Base-by-base conservation (phyloP, 2,888 invertebrate species). In the Tenthredo notha region DNA sequence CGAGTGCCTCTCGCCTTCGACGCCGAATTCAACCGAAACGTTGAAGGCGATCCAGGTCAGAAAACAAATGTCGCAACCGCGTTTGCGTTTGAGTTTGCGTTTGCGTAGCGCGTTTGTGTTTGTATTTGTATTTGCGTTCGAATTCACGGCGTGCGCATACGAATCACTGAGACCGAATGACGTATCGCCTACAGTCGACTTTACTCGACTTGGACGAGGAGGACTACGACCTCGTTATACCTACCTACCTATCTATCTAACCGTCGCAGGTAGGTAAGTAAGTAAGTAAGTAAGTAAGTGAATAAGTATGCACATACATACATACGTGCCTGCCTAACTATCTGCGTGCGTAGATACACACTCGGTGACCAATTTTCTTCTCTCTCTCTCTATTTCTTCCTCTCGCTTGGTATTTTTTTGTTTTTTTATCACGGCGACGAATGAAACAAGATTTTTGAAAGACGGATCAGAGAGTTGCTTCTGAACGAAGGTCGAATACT, bases 51-150 rank as follows among this genome's bases (percentile, higher is more conserved):
- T 91, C 88, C 90, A 91, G 91, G 91, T 91, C 91, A 90, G 89
- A 90, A 91, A 91, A 91, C 91, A 91, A 91, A 90, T 91, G 91
- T 91, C 90, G 91, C 90, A 91, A 91, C 9, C 58, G 40, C 40
- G 5, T 80, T 80, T n/a, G 21, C 29, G 61, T 37, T 37, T 40
- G 37, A 15, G 29, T 80, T 29, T 1, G 6, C n/a, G 2, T 33
- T 33, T 2, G 29, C 29, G 12, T 25, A n/a, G 33, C 6, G 15
- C 29, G 15, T 54, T 9, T n/a, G 33, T 33, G 33, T 33, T 33
- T 33, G 18, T n/a, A 7, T 54, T 21, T 33, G 18, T 67, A 15
- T 67, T 67, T 33, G 25, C 7, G 40, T 37, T 74, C 72, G 72
- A 40, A 40, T 43, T 43, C 43, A 43, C 43, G 10, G n/a, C 43